Conservation (phyloP, 2,113 vertebrate species). For the Panthera uncia region DNA sequence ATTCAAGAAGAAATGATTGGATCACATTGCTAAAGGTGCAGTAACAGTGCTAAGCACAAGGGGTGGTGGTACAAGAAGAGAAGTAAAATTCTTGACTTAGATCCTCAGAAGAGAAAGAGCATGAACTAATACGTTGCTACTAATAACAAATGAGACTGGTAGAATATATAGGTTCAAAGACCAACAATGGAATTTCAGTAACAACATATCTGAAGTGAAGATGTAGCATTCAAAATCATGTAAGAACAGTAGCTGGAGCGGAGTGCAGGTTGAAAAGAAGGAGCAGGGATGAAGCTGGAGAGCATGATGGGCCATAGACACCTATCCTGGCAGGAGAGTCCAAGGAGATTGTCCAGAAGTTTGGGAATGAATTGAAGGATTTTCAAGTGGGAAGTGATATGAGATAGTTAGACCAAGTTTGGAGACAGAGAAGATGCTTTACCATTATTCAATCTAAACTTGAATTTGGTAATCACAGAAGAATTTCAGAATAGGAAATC, state of each 20-base stretch:
- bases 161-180: background rate
- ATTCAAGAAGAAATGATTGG: background rate
- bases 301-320: accelerated
- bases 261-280: background rate
- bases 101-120: background rate
- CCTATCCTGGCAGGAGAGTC: background rate
- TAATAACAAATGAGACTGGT: background rate
- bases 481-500: background rate
- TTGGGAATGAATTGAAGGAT: background rate
- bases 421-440: background rate
- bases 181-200: background rate
- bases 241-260: background rate
- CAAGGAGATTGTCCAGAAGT: background rate
- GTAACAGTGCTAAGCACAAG: no score
- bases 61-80: background rate
- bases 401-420: background rate
- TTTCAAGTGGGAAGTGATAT: background rate
- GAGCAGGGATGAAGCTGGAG: background rate
- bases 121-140: background rate
- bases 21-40: background rate
- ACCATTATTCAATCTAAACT: background rate
- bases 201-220: background rate
- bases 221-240: background rate
- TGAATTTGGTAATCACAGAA: background rate
- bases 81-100: background rate